Base-by-base conservation (phyloP, 2,113 vertebrate genomes). In the Chionodraco myersi region DNA sequence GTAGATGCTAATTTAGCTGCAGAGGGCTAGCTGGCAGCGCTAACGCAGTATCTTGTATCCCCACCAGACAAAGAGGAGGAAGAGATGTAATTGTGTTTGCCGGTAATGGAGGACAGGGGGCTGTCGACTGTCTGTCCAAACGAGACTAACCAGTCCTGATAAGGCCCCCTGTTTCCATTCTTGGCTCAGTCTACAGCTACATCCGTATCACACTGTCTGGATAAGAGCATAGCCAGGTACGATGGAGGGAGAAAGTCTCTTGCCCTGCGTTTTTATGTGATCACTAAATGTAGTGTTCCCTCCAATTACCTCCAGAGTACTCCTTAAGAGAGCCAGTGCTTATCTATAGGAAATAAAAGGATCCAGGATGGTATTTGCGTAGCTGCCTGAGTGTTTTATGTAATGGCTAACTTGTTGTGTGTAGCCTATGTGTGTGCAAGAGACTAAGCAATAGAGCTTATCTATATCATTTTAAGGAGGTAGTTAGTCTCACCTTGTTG, bases 401-500 rank as follows among this genome's bases (percentile, higher is more conserved):
- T 15, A 10, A 11, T 13, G 23, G 60, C n/a, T n/a, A 36, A 44
- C 16, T 45, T 62, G 59, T n/a, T 44, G 18, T 53, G 71, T 54
- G 26, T 30, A 13, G 21, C 21, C 21, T 21, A 21, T 21, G 21
- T 16, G 6, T 26, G 21, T 45, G 30, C n/a, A 44, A 72, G 47
- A 53, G n/a, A 66, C 7, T 30, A 73, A 54, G n/a, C 7, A 72
- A 64, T 18, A 59, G 9, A 49, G 45, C 30, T 45, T n/a, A n/a
- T 59, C 4, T 9, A 3, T 14, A n/a, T 44, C 34, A 11, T 15
- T 26, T 16, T 59, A 65, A 65, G 7, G n/a, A 0, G 21, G 41
- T 7, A 3, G 14, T 74, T 6, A 21, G 5, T 30, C 75, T 86
- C 82, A 99, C 98, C 96, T 99, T 99, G 94, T 97, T 99, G 89